Evolutionary conservation across 2,113 vertebrate species (phyloP).

Genomic region (Xiphias gladius): DNA sequence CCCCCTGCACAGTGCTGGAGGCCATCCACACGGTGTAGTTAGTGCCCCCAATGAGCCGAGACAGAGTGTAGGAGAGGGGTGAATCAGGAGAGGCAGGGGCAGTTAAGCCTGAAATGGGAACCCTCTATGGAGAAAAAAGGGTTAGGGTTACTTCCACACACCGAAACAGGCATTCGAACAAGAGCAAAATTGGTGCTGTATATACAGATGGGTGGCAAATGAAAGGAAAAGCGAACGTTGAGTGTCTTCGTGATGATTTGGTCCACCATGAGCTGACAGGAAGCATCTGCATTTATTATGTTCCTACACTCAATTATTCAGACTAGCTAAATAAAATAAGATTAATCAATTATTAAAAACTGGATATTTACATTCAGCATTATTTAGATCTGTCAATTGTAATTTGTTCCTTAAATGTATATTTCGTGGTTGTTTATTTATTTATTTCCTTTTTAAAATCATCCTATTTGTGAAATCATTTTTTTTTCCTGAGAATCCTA

Average conservation of each 20-base stretch:
- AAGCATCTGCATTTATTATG: background rate
- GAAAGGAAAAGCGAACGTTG: background rate
- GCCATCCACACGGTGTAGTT: constrained; percentile 87
- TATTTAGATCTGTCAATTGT: too few relatives aligned
- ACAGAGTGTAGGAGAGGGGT: constrained; percentile 65
- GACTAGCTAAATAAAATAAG: background rate
- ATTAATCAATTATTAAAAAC: too few relatives aligned
- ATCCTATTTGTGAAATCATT: too few relatives aligned
- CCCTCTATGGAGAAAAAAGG: constrained; percentile 61
- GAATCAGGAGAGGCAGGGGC: constrained; percentile 29
- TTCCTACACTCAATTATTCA: background rate
- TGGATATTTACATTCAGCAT: too few relatives aligned
- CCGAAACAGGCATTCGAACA: background rate
- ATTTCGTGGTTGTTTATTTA: too few relatives aligned
- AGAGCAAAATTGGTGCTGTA: background rate
- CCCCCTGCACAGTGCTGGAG: constrained; percentile 91
- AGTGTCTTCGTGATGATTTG: background rate
- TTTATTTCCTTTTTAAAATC: too few relatives aligned
- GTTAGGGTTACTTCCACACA: background rate
- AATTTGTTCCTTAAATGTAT: too few relatives aligned
- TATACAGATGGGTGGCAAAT: background rate
- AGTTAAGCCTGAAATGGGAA: constrained; percentile 59
- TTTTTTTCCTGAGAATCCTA: too few relatives aligned
- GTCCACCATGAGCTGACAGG: background rate
- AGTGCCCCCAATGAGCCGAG: constrained; percentile 74